Conservation (phyloP, 2,888 invertebrate genomes). For the Caenorhabditis sp. region DNA sequence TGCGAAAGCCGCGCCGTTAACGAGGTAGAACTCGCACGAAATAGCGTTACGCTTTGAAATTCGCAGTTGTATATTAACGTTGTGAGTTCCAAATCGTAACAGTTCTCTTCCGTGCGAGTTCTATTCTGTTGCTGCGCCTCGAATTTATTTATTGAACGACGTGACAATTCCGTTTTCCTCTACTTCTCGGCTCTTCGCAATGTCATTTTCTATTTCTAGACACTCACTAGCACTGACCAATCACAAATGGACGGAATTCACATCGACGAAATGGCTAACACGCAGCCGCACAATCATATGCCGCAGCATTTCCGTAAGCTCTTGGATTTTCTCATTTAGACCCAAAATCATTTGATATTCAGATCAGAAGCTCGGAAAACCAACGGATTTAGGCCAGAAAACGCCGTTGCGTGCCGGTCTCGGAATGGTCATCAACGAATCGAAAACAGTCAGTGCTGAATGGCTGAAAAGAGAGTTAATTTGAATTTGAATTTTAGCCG, state of each 20-base stretch:
- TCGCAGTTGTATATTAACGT: too few species aligned
- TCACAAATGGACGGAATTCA: conserved; percentile 24
- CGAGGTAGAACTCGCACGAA: too few species aligned
- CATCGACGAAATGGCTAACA: conserved; percentile 7
- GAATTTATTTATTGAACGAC: too few species aligned
- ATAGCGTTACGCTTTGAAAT: too few species aligned
- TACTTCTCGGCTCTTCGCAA: too few species aligned
- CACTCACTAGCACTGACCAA: conserved; percentile 8
- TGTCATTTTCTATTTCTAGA: conserved; percentile 15
- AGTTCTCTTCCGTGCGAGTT: too few species aligned
- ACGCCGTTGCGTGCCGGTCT: conserved; percentile 33
- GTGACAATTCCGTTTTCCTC: too few species aligned
- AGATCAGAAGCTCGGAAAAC: conserved; percentile 38
- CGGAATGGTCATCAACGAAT: conserved; percentile 41
- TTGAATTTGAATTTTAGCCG: conserved; percentile 3
- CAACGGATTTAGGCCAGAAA: conserved; percentile 22
- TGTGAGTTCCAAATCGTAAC: too few species aligned
- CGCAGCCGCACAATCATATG: conserved; percentile 13
- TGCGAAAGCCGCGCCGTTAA: too few species aligned
- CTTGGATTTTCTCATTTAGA: background rate
- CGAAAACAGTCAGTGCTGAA: conserved; percentile 19
- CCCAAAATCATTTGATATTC: background rate
- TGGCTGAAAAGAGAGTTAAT: too few species aligned
- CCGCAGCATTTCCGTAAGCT: conserved; percentile 35
- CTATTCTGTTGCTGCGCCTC: too few species aligned